Evolutionary conservation across 2,797 vertebrate genomes (phyloP).

Genomic region (Myoxocephalus aenaeus): DNA sequence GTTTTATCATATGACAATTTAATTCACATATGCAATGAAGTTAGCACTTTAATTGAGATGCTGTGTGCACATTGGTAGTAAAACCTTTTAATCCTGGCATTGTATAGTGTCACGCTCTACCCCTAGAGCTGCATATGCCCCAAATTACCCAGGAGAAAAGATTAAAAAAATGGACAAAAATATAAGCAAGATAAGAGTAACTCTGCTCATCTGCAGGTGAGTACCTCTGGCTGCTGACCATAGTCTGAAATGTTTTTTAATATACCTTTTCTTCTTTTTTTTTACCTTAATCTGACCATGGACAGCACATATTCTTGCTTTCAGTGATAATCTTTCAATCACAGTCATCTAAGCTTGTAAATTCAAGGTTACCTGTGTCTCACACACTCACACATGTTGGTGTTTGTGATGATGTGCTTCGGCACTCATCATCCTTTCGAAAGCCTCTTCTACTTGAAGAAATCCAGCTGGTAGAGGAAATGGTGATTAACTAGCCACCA

Average conservation of each 20-base stretch:
- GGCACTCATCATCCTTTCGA: not conserved
- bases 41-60: not conserved
- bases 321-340: constrained; percentile 20
- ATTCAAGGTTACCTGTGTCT: constrained; percentile 29
- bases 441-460: not conserved
- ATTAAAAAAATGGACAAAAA: not conserved
- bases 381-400: not conserved
- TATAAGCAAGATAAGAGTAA: constrained; percentile 1
- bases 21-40: not conserved
- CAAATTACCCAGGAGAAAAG: constrained; percentile 4
- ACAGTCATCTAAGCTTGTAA: constrained; percentile 15
- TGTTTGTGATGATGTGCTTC: not conserved
- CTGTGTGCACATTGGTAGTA: not conserved
- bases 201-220: constrained; percentile 14
- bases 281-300: constrained; percentile 15
- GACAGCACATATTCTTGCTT: constrained; percentile 15
- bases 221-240: not conserved
- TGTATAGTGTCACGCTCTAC: not conserved
- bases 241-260: not conserved
- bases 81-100: not conserved
- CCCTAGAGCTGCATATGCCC: not conserved
- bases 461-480: not conserved
- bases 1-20: constrained; percentile 19
- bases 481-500: not conserved
- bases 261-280: not conserved